Evolutionary conservation across 2,113 vertebrate genomes (phyloP).

Genomic region (Mystacornis crossleyi): DNA sequence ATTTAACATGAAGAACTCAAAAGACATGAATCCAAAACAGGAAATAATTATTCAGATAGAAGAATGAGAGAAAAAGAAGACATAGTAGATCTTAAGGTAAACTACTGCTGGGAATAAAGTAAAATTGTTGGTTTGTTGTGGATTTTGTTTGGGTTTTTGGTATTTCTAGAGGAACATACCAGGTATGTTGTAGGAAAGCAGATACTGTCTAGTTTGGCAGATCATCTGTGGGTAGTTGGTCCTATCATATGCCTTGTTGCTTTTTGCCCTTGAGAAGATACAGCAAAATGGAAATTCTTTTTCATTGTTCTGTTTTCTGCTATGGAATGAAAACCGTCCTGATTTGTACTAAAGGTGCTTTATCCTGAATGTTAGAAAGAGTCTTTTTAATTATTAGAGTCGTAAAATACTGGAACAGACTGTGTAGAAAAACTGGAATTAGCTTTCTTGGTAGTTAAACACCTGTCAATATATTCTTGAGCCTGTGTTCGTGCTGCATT

Average conservation of each 20-base stretch:
- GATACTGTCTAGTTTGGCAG: not conserved
- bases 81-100: not conserved
- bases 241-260: not conserved
- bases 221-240: not conserved
- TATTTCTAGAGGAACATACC: not conserved
- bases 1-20: not conserved
- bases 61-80: not conserved
- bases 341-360: not conserved
- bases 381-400: not conserved
- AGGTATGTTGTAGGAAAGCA: not conserved
- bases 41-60: not conserved
- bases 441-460: not conserved
- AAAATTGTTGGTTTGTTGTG: not conserved
- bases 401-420: not conserved
- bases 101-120: not conserved
- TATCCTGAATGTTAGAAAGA: not conserved
- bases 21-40: not conserved
- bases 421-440: not conserved
- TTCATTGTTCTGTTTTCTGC: not conserved
- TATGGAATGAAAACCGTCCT: not conserved
- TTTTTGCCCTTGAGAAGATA: not conserved
- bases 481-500: accelerated
- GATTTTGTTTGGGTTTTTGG: not conserved
- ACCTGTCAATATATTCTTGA: not conserved
- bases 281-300: not conserved